Base-by-base conservation (phyloP, 2,797 vertebrate genomes). In the Yasuhikotakia modesta region DNA sequence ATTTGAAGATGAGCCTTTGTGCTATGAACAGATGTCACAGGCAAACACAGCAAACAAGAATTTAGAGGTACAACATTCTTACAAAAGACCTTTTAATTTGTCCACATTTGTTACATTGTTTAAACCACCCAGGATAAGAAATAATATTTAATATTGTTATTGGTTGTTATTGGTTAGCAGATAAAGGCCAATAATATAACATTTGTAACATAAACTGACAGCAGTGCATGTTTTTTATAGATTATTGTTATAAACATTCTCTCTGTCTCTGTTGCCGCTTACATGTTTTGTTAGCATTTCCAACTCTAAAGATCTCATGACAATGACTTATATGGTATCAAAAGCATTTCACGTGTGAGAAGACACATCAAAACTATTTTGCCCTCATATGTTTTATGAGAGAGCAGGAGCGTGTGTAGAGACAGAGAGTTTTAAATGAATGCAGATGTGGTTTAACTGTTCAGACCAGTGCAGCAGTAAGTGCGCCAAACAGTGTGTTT, bases 1-100 rank as follows among this genome's bases (percentile, higher is more conserved):
- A n/a, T 30, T 73, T 11, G 2, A 2, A 7, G 84, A 90, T 0
- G 48, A 27, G 27, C 27, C 27, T 27, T 27, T 21, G 17, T 88
- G 88, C 67, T 89, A 91, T 66, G 90, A 93, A 86, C 86, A 46
- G 64, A 92, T 91, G 92, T 81, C 87, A 24, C 72, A 50, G 61
- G 73, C 78, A 32, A 83, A 30, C 22, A 14, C 24, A 69, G 3
- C 57, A 35, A 80, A 70, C 43, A 50, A 76, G 30, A 66, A 55
- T 24, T 68, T 79, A 55, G 78, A 81, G 85, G 82, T 86, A 83
- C 19, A 24, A 19, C 19, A 13, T n/a, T n/a, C n/a, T n/a, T n/a
- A n/a, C n/a, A n/a, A n/a, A n/a, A n/a, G n/a, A n/a, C n/a, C 30
- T 10, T 35, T 24, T 1, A 65, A 53, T n/a, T 53, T 43, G 30